A percentile compares a stretch with the other conserved stretches of the same genome.
Evolutionary conservation across 2,113 vertebrate species (phyloP).

Genomic region (Aptenodytes forsteri): DNA sequence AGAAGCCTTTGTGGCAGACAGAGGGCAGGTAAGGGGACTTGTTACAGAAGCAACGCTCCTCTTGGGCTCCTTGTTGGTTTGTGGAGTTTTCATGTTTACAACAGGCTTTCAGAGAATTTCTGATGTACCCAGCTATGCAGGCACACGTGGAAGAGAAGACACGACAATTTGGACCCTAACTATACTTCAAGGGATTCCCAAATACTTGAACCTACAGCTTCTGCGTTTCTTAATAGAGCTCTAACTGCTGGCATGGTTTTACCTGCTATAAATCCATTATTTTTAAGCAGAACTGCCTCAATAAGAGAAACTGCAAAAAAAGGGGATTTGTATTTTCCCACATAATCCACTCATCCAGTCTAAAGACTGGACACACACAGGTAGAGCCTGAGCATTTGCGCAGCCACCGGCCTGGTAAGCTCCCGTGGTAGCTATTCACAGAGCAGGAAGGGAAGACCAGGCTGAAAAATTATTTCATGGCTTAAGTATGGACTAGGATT

Average conservation of each 20-base stretch:
- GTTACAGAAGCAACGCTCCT: fast-evolving
- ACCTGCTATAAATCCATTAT: neutral
- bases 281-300: neutral
- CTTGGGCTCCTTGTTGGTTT: neutral
- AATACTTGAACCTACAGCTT: neutral
- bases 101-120: neutral
- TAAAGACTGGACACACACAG: fast-evolving
- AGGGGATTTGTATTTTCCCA: neutral
- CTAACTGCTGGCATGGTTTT: neutral
- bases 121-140: neutral
- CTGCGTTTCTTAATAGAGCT: neutral
- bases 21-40: neutral
- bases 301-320: neutral
- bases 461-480: neutral
- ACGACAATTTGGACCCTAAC: fast-evolving
- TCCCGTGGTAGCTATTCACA: fast-evolving
- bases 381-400: neutral
- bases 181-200: neutral
- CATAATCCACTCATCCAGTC: too few relatives aligned
- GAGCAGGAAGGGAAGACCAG: neutral
- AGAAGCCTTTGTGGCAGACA: neutral
- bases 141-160: neutral
- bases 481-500: neutral
- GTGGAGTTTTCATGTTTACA: neutral
- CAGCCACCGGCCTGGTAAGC: fast-evolving